Conservation (phyloP, 2,113 vertebrate species). For the Crotalus viridis region DNA sequence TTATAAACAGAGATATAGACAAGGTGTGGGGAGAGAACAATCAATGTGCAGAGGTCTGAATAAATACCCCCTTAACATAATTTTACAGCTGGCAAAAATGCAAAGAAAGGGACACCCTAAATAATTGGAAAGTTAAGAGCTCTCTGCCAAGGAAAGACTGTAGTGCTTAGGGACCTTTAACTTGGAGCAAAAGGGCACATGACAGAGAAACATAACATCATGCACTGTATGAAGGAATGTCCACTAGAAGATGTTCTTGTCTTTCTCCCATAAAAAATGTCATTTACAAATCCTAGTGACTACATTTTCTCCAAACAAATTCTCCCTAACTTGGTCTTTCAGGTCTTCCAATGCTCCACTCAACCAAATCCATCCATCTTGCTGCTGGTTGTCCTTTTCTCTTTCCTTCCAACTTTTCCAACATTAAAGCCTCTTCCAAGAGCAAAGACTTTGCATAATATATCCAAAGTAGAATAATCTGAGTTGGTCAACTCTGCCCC, state of each 20-base stretch:
- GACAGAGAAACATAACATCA: background rate
- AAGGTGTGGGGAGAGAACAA: background rate
- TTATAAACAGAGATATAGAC: background rate
- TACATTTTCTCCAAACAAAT: background rate
- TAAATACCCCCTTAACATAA: background rate
- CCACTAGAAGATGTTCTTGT: background rate
- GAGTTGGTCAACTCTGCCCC: background rate
- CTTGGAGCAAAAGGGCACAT: background rate
- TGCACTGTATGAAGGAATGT: background rate
- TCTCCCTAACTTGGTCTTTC: background rate
- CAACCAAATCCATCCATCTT: background rate
- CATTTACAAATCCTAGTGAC: background rate
- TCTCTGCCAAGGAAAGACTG: background rate
- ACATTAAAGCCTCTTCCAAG: background rate
- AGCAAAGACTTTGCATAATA: background rate
- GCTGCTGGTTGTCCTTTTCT: background rate
- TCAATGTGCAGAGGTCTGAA: background rate
- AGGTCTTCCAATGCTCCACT: background rate
- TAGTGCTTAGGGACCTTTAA: background rate
- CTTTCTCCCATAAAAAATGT: background rate
- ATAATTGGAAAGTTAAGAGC: background rate
- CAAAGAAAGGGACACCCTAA: background rate
- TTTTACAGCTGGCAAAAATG: background rate
- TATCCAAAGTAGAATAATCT: background rate
- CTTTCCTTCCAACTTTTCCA: background rate